Evolutionary conservation across 2,888 invertebrate genomes (phyloP), one percentile per base, ranked within the genome.

Genomic region (Heliconius ismenius): DNA sequence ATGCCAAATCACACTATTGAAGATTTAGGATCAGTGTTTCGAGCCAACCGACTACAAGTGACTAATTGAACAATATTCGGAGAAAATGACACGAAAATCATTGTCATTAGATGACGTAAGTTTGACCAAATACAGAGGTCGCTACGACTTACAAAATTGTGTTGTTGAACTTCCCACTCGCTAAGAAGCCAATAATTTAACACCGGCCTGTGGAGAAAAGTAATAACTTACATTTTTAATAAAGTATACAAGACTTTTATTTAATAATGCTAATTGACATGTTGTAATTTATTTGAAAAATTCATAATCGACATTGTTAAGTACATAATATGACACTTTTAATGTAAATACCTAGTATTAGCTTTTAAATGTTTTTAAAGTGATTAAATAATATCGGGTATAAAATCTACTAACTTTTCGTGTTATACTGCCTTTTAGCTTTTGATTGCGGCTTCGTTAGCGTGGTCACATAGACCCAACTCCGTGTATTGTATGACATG

Each of bases 61-160:
- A 77, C 76, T 78, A 76, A 77, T 76, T 68, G 58, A 28, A 32
- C 63, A 28, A 64, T 74, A 68, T 77, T 76, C 73, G n/a, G 63
- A 68, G 68, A 78, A 76, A 80, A 80, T 72, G 74, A 76, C 70
- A 62, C 75, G 32, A 76, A 79, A 81, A 79, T 79, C 58, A 80
- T 78, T 80, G 76, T 79, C 78, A 83, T 77, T 73, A 78, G 78
- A 73, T 83, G 83, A 82, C 82, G 83, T 76, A 76, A 79, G 26
- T 63, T n/a, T 21, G 43, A 58, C 79, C 81, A 76, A 79, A 80
- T 76, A 80, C 32, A 78, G 79, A 36, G 67, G 3, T 58, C 28
- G 58, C 58, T 73, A 73, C 65, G 49, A 54, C 24, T 70, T 65
- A 54, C 21, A 54, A 32, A 24, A 72, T 26, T 26, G 3, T 32